Conservation (phyloP, 2,797 vertebrate genomes). For the Anisognathus igniventris region DNA sequence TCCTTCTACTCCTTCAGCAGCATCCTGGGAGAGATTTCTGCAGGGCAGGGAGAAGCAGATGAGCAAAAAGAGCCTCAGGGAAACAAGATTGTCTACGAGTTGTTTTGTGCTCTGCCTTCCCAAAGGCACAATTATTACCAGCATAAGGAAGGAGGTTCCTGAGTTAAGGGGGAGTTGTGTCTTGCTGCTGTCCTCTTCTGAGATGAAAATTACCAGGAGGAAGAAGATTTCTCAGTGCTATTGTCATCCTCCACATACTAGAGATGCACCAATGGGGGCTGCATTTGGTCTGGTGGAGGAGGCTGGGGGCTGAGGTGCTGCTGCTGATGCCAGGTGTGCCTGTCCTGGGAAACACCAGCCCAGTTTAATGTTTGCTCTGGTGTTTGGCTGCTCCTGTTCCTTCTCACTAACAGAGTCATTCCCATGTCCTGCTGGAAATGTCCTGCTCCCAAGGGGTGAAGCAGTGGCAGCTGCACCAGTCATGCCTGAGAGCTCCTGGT, state of each 20-base stretch:
- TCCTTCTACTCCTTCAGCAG: background rate
- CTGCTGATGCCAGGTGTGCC: rapidly evolving
- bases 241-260: background rate
- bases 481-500: background rate
- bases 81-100: background rate
- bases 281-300: background rate
- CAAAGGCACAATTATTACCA: background rate
- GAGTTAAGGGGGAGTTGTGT: background rate
- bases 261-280: rapidly evolving
- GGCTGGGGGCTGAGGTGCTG: background rate
- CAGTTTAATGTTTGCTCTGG: background rate
- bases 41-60: background rate
- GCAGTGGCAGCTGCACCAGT: background rate
- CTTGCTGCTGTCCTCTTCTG: rapidly evolving
- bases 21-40: background rate
- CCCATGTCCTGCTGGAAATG: background rate
- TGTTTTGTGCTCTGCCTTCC: background rate
- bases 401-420: background rate
- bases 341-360: background rate
- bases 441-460: rapidly evolving
- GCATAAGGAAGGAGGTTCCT: background rate
- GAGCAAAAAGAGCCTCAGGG: background rate
- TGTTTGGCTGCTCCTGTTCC: background rate
- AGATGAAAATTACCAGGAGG: background rate
- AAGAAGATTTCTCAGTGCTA: background rate